Evolutionary conservation across 2,113 vertebrate genomes (phyloP).

Genomic region (Rhea pennata): DNA sequence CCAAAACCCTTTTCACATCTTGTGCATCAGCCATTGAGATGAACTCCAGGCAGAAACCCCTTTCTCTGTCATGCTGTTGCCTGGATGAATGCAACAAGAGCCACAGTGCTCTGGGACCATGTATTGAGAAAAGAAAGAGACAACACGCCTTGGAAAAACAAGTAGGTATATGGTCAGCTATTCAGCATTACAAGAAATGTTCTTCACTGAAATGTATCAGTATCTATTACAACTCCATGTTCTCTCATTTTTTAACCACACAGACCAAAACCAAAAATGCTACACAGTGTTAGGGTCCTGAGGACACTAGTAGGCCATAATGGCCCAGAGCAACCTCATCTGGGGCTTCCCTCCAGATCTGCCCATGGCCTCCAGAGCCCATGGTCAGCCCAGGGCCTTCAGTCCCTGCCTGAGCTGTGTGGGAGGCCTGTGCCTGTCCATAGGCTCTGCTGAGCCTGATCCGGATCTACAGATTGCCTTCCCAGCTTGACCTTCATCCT

Average conservation of each 20-base stretch:
- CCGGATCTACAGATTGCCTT: neutral
- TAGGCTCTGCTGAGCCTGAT: neutral
- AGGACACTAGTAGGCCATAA: neutral
- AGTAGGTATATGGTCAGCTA: neutral
- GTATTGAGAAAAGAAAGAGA: accelerated
- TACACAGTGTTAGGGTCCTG: neutral
- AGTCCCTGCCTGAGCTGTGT: neutral
- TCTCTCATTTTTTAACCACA: neutral
- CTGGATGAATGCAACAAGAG: accelerated
- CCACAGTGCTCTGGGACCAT: neutral
- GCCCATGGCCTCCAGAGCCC: neutral
- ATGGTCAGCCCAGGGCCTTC: neutral
- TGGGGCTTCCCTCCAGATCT: neutral
- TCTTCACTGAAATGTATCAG: neutral
- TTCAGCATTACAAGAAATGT: neutral
- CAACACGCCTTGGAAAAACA: neutral
- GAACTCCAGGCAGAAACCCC: neutral
- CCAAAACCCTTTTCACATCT: neutral
- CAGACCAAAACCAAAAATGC: neutral
- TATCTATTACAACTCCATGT: neutral
- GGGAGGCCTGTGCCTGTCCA: neutral
- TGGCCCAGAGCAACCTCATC: neutral
- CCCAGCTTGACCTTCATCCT: neutral
- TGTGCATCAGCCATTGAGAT: accelerated
- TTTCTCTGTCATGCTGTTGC: neutral